Conservation (phyloP, 2,113 vertebrate genomes). For the Centropristis striata region DNA sequence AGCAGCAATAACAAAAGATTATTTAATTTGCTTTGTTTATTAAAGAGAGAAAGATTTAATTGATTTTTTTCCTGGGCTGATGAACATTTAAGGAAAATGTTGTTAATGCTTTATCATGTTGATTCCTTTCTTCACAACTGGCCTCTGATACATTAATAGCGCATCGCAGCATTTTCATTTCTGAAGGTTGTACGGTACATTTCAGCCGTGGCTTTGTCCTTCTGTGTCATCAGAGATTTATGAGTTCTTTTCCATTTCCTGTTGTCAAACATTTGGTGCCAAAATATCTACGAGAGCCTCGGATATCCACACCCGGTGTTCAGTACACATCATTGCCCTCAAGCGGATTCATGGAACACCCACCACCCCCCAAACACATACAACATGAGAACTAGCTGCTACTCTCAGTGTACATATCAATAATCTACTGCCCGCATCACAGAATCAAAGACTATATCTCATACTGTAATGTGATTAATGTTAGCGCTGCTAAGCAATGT, state of each 20-base stretch:
- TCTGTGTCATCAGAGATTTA: slow-evolving; percentile 42
- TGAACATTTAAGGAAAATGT: slow-evolving; percentile 44
- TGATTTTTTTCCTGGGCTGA: slow-evolving; percentile 51
- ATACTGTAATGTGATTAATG: slow-evolving; percentile 38
- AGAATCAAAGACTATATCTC: slow-evolving; percentile 12
- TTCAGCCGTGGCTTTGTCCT: slow-evolving; percentile 52
- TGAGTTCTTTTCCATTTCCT: not conserved
- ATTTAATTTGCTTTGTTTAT: slow-evolving; percentile 89
- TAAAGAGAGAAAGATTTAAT: slow-evolving; percentile 81
- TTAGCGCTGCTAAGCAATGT: slow-evolving; percentile 24
- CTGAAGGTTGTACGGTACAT: not conserved
- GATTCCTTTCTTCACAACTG: slow-evolving; percentile 31
- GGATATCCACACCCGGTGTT: slow-evolving; percentile 17
- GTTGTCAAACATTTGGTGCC: slow-evolving; percentile 42
- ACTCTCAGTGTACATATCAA: slow-evolving; percentile 27
- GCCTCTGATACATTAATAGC: slow-evolving; percentile 38
- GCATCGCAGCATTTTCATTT: slow-evolving; percentile 22
- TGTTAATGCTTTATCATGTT: slow-evolving; percentile 44
- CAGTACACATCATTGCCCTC: not conserved
- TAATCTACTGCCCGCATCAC: slow-evolving; percentile 16
- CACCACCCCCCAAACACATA: too few species aligned
- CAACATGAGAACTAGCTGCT: slow-evolving; percentile 8
- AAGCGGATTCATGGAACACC: not conserved
- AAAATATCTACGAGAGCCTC: slow-evolving; percentile 42
- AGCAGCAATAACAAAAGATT: slow-evolving; percentile 92